Conservation (phyloP, 2,888 invertebrate genomes). For the Erpobdella octoculata region DNA sequence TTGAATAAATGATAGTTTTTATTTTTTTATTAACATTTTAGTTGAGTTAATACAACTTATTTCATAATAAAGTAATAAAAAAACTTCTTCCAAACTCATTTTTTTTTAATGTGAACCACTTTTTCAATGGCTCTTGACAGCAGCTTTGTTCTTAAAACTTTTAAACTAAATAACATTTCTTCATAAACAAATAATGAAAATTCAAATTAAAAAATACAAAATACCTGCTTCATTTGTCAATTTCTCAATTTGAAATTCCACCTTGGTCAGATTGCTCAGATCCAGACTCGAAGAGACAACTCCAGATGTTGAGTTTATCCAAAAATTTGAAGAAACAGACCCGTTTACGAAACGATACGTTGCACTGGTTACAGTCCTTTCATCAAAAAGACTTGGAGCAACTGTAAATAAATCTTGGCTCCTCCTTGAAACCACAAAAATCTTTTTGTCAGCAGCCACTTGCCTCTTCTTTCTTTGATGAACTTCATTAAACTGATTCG, state of each 20-base stretch:
- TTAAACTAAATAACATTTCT: too few species aligned
- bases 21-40: neutral
- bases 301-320: neutral
- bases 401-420: neutral
- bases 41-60: neutral
- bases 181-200: neutral
- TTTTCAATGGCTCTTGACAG: too few species aligned
- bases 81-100: neutral
- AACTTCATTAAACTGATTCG: neutral
- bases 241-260: neutral
- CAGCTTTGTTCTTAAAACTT: too few species aligned
- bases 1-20: neutral
- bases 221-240: neutral
- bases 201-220: neutral
- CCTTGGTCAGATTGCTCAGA: neutral
- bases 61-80: neutral
- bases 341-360: neutral
- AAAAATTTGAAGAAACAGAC: neutral
- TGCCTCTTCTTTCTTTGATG: slow-evolving; percentile 9
- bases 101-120: too few species aligned
- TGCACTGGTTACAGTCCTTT: neutral
- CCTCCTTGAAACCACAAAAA: neutral
- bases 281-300: neutral
- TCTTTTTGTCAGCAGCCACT: neutral
- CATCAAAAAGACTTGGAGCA: neutral